These are phyloP conservation scores for Solea senegalensis DNA, from an alignment of 2,113 vertebrate species.

Conservation along the genomic window DNA sequence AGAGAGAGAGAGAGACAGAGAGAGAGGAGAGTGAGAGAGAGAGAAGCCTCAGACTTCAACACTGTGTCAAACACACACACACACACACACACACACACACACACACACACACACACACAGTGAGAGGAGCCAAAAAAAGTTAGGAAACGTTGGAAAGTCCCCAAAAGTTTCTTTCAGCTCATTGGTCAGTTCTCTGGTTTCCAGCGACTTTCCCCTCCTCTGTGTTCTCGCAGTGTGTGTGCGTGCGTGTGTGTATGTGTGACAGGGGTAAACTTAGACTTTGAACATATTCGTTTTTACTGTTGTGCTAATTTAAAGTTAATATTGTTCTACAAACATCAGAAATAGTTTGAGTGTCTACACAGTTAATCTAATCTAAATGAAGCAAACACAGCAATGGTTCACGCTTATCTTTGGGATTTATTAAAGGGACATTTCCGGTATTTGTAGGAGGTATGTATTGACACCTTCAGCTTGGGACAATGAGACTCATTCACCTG, in stretches of 20 bases:
- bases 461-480: too few species aligned
- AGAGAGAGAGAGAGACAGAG: too few species aligned
- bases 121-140: conserved; percentile 43
- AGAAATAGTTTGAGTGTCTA: too few species aligned
- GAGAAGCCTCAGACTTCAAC: not conserved
- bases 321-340: too few species aligned
- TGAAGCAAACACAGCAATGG: too few species aligned
- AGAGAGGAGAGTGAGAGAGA: not conserved
- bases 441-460: too few species aligned
- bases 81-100: not conserved
- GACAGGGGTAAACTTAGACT: conserved; percentile 1
- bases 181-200: conserved; percentile 65
- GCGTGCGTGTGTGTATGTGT: conserved; percentile 34
- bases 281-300: too few species aligned
- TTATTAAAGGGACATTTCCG: too few species aligned
- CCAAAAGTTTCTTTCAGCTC: conserved; percentile 58
- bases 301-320: too few species aligned
- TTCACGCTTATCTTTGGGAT: too few species aligned
- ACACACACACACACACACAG: conserved; percentile 11
- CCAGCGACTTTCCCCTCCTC: conserved; percentile 42
- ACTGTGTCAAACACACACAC: conserved; percentile 1
- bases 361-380: too few species aligned
- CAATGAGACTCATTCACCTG: too few species aligned
- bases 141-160: conserved; percentile 66
- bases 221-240: conserved; percentile 25